A percentile compares a stretch with the other conserved stretches of the same genome.
Conservation (phyloP, 2,797 vertebrate species). For the Heterohyrax brucei region DNA sequence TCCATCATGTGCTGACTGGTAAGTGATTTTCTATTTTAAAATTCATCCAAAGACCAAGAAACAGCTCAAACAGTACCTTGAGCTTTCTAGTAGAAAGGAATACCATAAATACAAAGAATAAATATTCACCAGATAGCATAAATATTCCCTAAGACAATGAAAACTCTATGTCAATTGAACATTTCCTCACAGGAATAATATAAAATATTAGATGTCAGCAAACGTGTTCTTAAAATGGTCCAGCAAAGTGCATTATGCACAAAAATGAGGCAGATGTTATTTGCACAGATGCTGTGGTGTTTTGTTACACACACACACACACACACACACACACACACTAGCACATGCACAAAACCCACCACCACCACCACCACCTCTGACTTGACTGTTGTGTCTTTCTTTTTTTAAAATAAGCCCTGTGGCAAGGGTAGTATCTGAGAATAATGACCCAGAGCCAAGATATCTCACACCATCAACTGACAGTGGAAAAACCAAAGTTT, state of each 20-base stretch:
- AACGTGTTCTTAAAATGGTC: conserved; percentile 44
- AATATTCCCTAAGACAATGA: conserved; percentile 53
- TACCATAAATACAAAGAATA: conserved; percentile 61
- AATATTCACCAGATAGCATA: conserved; percentile 34
- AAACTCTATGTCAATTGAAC: background rate
- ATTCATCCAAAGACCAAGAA: conserved; percentile 25
- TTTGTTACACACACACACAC: background rate
- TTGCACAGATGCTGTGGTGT: background rate
- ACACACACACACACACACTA: too few species aligned
- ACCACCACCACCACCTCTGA: background rate
- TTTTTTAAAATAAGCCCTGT: conserved; percentile 25
- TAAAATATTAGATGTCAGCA: conserved; percentile 5
- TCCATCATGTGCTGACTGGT: background rate
- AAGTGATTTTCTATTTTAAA: conserved; percentile 67
- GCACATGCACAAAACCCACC: background rate
- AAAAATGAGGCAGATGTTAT: conserved; percentile 19
- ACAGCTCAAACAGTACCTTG: conserved; percentile 46
- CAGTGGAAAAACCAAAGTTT: background rate
- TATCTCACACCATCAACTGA: background rate
- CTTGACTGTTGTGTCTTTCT: background rate
- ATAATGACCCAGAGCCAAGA: background rate
- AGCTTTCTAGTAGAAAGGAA: conserved; percentile 16
- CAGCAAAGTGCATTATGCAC: conserved; percentile 9
- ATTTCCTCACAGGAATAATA: conserved; percentile 19
- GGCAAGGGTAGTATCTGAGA: conserved; percentile 1